These are phyloP conservation scores for Ephestia elutella DNA, from an alignment of 1,140 invertebrate genomes.

Conservation along the genomic window DNA sequence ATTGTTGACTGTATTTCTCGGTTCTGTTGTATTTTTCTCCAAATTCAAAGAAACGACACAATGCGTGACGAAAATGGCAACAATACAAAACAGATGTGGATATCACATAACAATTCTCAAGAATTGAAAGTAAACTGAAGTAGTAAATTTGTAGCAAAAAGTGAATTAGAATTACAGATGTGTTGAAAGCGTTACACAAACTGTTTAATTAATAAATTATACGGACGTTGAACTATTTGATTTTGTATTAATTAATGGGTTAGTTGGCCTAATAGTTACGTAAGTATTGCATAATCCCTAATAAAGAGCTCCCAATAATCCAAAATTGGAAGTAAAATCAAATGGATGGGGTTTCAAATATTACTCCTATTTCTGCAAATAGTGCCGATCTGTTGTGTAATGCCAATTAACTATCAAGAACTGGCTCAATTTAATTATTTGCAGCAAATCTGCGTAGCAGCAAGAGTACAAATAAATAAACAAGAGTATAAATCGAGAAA, in stretches of 20 bases:
- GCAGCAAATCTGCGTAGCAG: too few species aligned
- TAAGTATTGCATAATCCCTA: not conserved
- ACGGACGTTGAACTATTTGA: constrained; percentile 1
- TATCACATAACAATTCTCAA: not conserved
- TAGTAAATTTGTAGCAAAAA: not conserved
- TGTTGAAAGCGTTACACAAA: constrained; percentile 4
- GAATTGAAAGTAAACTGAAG: constrained; percentile 1
- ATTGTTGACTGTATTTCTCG: too few species aligned
- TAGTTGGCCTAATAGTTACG: not conserved
- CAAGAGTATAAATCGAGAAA: too few species aligned
- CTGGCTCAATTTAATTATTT: too few species aligned
- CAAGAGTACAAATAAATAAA: too few species aligned
- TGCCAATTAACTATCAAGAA: too few species aligned
- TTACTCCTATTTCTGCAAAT: too few species aligned
- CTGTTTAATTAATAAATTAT: not conserved
- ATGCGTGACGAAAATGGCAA: not conserved
- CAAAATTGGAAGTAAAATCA: too few species aligned
- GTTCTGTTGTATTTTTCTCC: too few species aligned
- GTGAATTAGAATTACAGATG: not conserved
- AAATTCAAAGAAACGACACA: too few species aligned
- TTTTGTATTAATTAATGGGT: constrained; percentile 1
- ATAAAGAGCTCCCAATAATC: not conserved
- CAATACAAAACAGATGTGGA: not conserved
- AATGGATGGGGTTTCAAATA: too few species aligned
- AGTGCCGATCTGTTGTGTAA: too few species aligned